Base-by-base conservation (phyloP, 1,140 invertebrate species). In the Radopholus similis region DNA sequence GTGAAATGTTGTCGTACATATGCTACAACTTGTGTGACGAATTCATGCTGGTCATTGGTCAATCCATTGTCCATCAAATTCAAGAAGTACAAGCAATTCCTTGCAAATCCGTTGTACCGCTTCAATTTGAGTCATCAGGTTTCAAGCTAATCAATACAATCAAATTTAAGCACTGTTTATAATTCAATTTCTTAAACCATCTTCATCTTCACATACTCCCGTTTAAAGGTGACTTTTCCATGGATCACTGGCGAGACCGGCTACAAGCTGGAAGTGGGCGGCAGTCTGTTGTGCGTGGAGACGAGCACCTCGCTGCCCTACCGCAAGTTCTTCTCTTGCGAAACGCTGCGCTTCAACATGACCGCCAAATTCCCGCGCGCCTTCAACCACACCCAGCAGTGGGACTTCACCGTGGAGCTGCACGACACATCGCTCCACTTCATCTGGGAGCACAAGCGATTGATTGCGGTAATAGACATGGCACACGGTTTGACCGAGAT, bases 331-430 rank as follows among this genome's bases (percentile, higher is more conserved):
- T 68, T 86, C 35, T 80, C 83, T 37, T 84, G 84, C 77, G 84
- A 86, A 74, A 85, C 83, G 23, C 74, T 85, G 47, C 78, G 83
- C 78, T 84, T 86, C 74, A 80, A 81, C 63, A 69, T 85, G n/a
- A 78, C 71, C 47, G 81, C 78, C 4, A 71, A 78, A 8, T 86
- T 84, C 70, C 85, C 85, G 2, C 60, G 78, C 32, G 63, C 75
- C 6, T 86, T 83, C 83, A 86, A 86, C 75, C 80, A 78, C n/a
- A 81, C 84, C 42, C 85, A 86, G 62, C 78, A 82, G 21, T 86
- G 85, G 85, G 72, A 75, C 9, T 77, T 83, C 58, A 78, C 83
- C 55, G 75, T 86, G 23, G 84, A 83, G 53, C 78, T 84, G 4
- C 83, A 82, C 65, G 84, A 85, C 72, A 81, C 84, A 51, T 71